These are phyloP conservation scores for Drosophila cognata DNA, from an alignment of 2,888 invertebrate genomes.

Conservation along the genomic window DNA sequence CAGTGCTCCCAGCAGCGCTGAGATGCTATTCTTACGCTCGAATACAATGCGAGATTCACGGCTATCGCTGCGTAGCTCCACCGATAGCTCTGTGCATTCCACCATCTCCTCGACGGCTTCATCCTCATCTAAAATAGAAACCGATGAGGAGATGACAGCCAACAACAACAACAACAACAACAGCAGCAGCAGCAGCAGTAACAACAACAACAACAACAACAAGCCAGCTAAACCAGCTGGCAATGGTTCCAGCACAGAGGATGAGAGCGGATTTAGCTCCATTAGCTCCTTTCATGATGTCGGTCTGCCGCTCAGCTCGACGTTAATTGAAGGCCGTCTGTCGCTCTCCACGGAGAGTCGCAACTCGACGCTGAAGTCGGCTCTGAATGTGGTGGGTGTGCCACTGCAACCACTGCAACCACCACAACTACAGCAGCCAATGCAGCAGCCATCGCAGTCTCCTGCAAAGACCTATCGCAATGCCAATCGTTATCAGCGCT, in stretches of 20 bases:
- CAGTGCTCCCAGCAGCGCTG: conserved; percentile 60
- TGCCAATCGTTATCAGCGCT: conserved; percentile 81
- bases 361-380: conserved; percentile 83
- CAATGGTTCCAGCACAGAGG: conserved; percentile 86
- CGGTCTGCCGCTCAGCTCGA: conserved; percentile 87
- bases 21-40: conserved; percentile 83
- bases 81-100: conserved; percentile 85
- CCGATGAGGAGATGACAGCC: conserved; percentile 79
- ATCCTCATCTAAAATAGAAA: conserved; percentile 82
- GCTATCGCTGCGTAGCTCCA: conserved; percentile 84
- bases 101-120: conserved; percentile 83
- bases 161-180: conserved; percentile 27
- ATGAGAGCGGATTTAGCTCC: conserved; percentile 94
- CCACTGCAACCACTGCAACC: conserved; percentile 57
- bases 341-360: conserved; percentile 77
- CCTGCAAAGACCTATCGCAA: conserved; percentile 81
- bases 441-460: conserved; percentile 53
- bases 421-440: conserved; percentile 16
- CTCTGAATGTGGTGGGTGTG: conserved; percentile 77
- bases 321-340: conserved; percentile 62
- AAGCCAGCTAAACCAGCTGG: conserved; percentile 49
- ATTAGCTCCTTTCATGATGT: conserved; percentile 94
- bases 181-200: conserved; percentile 22
- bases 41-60: conserved; percentile 84
- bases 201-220: conserved; percentile 35